Base-by-base conservation (phyloP, 92 coral and sea anemone genomes). In the Muricea muricata region DNA sequence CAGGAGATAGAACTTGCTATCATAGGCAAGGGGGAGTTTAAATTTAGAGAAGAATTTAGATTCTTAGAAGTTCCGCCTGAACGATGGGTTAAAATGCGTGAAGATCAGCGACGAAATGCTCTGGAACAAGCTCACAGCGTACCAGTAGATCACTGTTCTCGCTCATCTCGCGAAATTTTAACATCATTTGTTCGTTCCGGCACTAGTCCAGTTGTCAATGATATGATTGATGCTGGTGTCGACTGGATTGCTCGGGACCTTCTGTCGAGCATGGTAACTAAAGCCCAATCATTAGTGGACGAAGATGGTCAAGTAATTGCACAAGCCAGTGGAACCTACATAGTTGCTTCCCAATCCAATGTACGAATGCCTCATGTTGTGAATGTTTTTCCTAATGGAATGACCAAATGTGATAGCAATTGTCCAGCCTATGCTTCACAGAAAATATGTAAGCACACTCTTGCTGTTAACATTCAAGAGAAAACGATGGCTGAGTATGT, bases 1-100 rank as follows among this genome's bases (percentile, higher is more conserved):
- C 81, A 80, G 52, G 90, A 86, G 8, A 39, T 86, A 45, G 90
- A 86, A 72, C 35, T 86, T 13, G 86, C 90, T n/a, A 79, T 68
- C 6, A 65, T 86, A 30, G 81, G 85, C 9, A 60, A 78, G 47
- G 86, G 87, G 4, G 67, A 79, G 66, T 79, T 41, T 69, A 79
- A 37, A 32, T 52, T 86, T 30, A 30, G 85, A 30, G 68, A 78
- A 52, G 33, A 55, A 17, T 86, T 78, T 39, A 84, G 65, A 72
- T 69, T 79, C 45, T 84, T 48, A 7, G 80, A 86, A 21, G 86
- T 79, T 34, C 48, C 81, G 21, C 46, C 76, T 13, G 78, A 65
- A 37, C 65, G 63, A 28, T 85, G 84, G 84, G 35, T 56, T 56
- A 76, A 35, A 73, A 84, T 86, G 90, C 71, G 78, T 24, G 15